phyloP scores from a whole-genome alignment of 2,888 invertebrate species.

The Philaethria dido region DNA sequence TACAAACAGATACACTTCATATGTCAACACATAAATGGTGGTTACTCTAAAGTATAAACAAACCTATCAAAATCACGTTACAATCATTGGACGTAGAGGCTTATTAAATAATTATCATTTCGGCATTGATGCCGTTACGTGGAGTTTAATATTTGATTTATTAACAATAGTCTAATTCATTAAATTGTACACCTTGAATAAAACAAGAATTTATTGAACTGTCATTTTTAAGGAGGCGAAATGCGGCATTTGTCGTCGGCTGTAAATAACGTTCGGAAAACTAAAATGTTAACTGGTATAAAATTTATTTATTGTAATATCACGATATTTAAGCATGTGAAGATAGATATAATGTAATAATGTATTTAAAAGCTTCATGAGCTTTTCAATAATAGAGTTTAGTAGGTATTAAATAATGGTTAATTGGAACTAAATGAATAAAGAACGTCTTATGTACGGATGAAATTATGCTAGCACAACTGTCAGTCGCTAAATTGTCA shows the following conservation, averaged over 20 bases:
- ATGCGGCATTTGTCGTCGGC: background rate
- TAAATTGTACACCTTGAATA: conserved; percentile 13
- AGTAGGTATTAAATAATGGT: background rate
- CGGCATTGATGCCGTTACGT: background rate
- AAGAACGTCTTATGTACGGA: conserved; percentile 1
- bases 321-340: background rate
- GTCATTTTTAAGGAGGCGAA: conserved; percentile 22
- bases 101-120: background rate
- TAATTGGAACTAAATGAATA: background rate
- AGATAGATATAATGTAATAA: background rate
- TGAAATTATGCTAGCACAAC: background rate
- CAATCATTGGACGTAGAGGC: background rate
- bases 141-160: background rate
- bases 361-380: background rate
- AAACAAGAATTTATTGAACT: conserved; percentile 33
- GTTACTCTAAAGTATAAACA: conserved; percentile 31
- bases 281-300: background rate
- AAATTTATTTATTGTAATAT: background rate
- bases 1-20: conserved; percentile 48
- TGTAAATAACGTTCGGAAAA: conserved; percentile 13
- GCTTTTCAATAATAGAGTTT: background rate
- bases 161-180: conserved; percentile 15
- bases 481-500: conserved; percentile 6
- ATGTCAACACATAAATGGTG: conserved; percentile 47
- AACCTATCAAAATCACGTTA: conserved; percentile 16